Base-by-base conservation (phyloP, 2,113 vertebrate genomes). In the Todiramphus saurophagus region DNA sequence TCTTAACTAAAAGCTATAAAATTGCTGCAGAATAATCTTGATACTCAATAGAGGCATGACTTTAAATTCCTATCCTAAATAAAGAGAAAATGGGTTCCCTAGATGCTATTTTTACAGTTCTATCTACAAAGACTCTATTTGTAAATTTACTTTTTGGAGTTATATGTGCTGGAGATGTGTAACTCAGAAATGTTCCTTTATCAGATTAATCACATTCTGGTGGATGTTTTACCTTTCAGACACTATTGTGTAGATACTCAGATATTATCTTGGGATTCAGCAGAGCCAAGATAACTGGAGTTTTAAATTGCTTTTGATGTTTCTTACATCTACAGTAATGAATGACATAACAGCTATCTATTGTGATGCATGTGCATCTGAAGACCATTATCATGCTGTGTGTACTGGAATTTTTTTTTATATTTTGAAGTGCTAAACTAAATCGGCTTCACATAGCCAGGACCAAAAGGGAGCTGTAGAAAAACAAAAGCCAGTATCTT, bases 221-320 rank as follows among this genome's bases (percentile, higher is more conserved):
- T 13, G 24, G 13, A 70, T 16, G 23, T 56, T 76, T 58, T 87
- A 33, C 33, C 35, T 64, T 78, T 53, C 51, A 83, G 69, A 55
- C 20, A 68, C 21, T 51, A 23, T 16, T 48, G 37, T 24, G 10
- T 5, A 87, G 43, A 25, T 43, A 78, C 35, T 87, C 73, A 68
- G 56, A 56, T 39, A 72, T 56, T 64, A 81, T 43, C 27, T 23
- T 18, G 30, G 35, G 23, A 87, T 63, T 78, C 76, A 79, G 70
- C 9, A 87, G 51, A 84, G 51, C 11, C 55, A 60, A 74, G 69
- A 74, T 30, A 90, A 63, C 27, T 28, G 12, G 10, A 68, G 25
- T 75, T 94, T 92, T 60, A 84, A 87, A 89, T 64, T 84, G 56
- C 5, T 84, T 97, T 94, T 91, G 64, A 82, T 63, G n/a, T 82